Percentiles rank a stretch among this genome's conserved stretches.
phyloP scores from a whole-genome alignment of 1,140 invertebrate genomes.

The Liolophura sinensis region DNA sequence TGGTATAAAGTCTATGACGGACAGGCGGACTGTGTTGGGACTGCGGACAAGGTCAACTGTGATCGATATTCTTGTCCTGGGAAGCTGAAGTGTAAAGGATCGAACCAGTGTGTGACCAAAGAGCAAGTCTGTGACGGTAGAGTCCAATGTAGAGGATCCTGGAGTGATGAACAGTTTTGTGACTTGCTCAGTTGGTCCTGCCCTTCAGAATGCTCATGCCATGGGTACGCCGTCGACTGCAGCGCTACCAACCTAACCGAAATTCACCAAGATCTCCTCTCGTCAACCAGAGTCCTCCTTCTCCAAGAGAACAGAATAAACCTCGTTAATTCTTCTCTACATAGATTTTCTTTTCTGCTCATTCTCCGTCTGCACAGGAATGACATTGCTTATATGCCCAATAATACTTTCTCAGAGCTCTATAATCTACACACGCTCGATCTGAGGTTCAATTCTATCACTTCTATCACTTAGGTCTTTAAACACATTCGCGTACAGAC shows the following conservation, averaged over 20 bases:
- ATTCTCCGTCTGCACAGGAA: not conserved
- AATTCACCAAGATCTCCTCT: not conserved
- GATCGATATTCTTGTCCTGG: not conserved
- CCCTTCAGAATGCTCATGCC: not conserved
- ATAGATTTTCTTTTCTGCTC: not conserved
- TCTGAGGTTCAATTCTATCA: not conserved
- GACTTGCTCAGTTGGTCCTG: not conserved
- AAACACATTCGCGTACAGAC: too few species aligned
- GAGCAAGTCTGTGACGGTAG: slow-evolving; percentile 4
- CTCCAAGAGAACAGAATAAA: slow-evolving; percentile 1
- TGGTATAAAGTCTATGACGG: slow-evolving; percentile 4
- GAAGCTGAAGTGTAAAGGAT: not conserved
- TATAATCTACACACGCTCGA: not conserved
- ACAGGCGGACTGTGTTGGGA: not conserved
- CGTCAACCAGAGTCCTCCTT: not conserved
- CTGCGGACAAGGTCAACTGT: slow-evolving; percentile 1
- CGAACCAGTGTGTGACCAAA: not conserved
- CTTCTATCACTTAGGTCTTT: too few species aligned
- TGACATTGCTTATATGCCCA: not conserved
- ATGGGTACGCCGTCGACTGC: not conserved
- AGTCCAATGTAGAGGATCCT: not conserved
- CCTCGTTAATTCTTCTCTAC: not conserved
- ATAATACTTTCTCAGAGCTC: not conserved
- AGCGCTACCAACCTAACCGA: not conserved
- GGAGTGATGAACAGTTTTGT: slow-evolving; percentile 11